Evolutionary conservation across 2,113 vertebrate species (phyloP).

Genomic region (Oostethus manadensis): DNA sequence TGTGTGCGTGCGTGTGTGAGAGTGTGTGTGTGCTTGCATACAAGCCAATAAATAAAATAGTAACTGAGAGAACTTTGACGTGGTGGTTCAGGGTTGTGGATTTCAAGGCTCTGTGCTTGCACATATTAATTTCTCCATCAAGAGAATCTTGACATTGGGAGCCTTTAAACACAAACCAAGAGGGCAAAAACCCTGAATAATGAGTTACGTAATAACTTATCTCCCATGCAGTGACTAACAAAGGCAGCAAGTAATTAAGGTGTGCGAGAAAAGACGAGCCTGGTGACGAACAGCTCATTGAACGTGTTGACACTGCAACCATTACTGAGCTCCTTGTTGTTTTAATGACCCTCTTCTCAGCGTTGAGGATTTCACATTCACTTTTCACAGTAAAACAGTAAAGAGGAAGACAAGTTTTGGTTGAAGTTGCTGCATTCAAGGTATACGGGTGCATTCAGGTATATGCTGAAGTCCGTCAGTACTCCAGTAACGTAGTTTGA

Average conservation of each 20-base stretch:
- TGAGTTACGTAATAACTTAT: conserved; percentile 26
- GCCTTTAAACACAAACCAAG: conserved; percentile 30
- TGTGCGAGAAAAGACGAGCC: background rate
- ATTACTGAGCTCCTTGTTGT: too few species aligned
- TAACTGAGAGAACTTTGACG: conserved; percentile 9
- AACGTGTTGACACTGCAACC: background rate
- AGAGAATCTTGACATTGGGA: conserved; percentile 11
- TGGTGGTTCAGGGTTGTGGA: conserved; percentile 3
- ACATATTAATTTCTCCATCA: conserved; percentile 30
- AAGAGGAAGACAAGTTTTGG: too few species aligned
- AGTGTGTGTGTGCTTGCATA: background rate
- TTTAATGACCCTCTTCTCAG: too few species aligned
- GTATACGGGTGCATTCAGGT: too few species aligned
- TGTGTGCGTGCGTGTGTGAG: background rate
- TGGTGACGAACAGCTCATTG: background rate
- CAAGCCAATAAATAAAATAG: conserved; percentile 14
- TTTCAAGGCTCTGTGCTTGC: conserved; percentile 11
- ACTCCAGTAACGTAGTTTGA: too few species aligned
- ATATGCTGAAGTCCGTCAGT: too few species aligned
- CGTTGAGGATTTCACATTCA: too few species aligned
- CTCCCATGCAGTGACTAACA: background rate
- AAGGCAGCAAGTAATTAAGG: conserved; percentile 3
- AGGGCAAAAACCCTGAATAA: conserved; percentile 30
- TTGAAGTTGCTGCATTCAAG: too few species aligned
- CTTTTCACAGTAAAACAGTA: too few species aligned